These are phyloP conservation scores for Drosophila flavopinicola DNA, from an alignment of 2,888 invertebrate species.

Conservation along the genomic window DNA sequence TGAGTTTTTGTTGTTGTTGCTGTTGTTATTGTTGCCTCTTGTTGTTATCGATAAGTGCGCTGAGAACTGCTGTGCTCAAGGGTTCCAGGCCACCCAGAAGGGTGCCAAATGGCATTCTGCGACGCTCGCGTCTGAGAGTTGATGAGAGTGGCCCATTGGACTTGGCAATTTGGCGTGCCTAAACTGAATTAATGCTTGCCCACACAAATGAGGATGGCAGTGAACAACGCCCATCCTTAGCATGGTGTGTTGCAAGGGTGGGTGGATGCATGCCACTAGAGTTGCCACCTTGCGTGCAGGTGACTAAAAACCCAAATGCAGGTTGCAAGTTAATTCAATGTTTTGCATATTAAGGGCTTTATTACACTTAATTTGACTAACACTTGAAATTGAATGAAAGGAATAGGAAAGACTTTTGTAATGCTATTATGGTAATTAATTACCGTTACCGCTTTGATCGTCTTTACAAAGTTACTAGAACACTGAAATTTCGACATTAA, in stretches of 20 bases:
- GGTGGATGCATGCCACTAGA: conserved; percentile 7
- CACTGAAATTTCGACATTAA: too few relatives aligned
- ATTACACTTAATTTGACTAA: too few relatives aligned
- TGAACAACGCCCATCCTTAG: conserved; percentile 27
- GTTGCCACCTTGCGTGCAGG: conserved; percentile 25
- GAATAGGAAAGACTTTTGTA: too few relatives aligned
- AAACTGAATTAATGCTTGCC: conserved; percentile 45
- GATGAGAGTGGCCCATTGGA: conserved; percentile 16
- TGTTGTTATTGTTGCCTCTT: conserved; percentile 4
- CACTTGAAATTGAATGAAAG: too few relatives aligned
- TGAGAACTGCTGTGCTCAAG: conserved; percentile 28
- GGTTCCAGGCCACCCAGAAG: conserved; percentile 33
- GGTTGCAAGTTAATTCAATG: not conserved
- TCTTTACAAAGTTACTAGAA: too few relatives aligned
- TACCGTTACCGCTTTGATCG: too few relatives aligned
- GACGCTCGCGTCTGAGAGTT: conserved; percentile 11
- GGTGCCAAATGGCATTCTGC: conserved; percentile 1
- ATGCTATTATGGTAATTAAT: too few relatives aligned
- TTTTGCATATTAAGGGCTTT: not conserved
- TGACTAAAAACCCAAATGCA: not conserved
- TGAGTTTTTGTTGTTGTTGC: conserved; percentile 1
- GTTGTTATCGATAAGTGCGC: conserved; percentile 53
- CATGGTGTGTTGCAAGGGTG: conserved; percentile 7
- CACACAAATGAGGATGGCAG: conserved; percentile 4
- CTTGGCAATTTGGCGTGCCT: conserved; percentile 45